A percentile compares a stretch with the other conserved stretches of the same genome.
These are phyloP conservation scores for Augochlora pura DNA, from an alignment of 1,140 invertebrate genomes.

Conservation along the genomic window DNA sequence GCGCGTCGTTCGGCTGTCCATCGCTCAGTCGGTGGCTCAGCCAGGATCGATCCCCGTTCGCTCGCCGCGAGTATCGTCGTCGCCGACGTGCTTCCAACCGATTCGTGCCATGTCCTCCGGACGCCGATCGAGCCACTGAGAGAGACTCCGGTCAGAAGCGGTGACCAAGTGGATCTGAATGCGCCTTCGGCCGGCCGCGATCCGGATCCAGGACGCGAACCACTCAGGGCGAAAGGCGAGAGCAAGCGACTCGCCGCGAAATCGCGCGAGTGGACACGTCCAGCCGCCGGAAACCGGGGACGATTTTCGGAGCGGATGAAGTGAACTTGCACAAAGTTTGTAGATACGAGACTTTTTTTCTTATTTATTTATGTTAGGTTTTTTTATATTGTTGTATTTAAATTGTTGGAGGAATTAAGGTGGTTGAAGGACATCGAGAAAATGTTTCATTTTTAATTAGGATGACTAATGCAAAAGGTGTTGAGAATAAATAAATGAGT, in stretches of 20 bases:
- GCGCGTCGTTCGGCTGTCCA: constrained; percentile 61
- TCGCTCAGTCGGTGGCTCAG: constrained; percentile 52
- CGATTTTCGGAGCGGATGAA: too few relatives aligned
- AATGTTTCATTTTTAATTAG: too few relatives aligned
- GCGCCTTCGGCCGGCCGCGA: constrained; percentile 20
- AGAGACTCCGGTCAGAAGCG: too few relatives aligned
- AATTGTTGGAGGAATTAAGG: too few relatives aligned
- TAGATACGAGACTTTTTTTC: too few relatives aligned
- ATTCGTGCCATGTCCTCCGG: background rate
- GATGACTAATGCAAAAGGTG: too few relatives aligned
- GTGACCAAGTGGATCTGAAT: constrained; percentile 26
- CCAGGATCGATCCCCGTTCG: constrained; percentile 34
- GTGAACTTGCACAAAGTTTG: background rate
- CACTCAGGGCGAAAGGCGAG: constrained; percentile 21
- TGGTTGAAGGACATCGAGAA: too few relatives aligned
- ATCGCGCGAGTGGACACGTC: constrained; percentile 8
- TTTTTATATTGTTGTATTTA: too few relatives aligned
- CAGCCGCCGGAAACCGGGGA: too few relatives aligned
- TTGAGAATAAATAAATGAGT: too few relatives aligned
- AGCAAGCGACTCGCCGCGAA: background rate
- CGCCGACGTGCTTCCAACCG: background rate
- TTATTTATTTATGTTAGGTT: too few relatives aligned
- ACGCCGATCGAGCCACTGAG: background rate
- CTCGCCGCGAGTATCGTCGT: background rate
- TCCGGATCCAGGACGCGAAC: constrained; percentile 37